Evolutionary conservation across 2,797 vertebrate species (phyloP), one percentile per base, ranked within the genome.

Genomic region (Lycodopsis pacificus): DNA sequence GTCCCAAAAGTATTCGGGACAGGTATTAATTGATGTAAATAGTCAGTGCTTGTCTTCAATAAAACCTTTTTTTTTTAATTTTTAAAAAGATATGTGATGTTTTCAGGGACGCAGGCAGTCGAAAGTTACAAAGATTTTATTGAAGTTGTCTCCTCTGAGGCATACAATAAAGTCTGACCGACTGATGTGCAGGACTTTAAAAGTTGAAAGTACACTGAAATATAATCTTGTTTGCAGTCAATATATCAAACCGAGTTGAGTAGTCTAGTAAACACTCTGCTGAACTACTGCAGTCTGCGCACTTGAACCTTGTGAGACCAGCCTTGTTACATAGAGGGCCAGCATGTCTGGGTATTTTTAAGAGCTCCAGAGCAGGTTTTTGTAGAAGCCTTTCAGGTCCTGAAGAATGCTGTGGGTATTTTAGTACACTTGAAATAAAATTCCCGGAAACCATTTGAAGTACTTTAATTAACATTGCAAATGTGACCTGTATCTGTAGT

Each of bases 401-500:
- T 34, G 30, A 4, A 42, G 11, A 42, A 42, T 42, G 19, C 13
- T 10, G 22, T 48, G 46, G 5, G 8, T 19, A 20, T 32, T 48
- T 32, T 65, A 30, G 62, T 4, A 22, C 22, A 44, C 7, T 64
- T 36, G 1, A 30, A 32, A 32, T 32, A 32, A 32, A 32, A 32
- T 7, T 20, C 8, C 3, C 0, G 9, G 25, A 40, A 62, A 14
- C 5, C 1, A 9, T 20, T 48, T 48, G 0, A 48, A 53, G 48
- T 49, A 25, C 12, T 49, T 49, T 58, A 1, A 48, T 65, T 66
- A 53, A 13, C 19, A 34, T 1, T 38, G 42, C 44, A 64, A 25
- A 46, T 22, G 2, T 42, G 62, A 19, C 11, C 25, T 72, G 44
- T 73, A 38, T 79, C 59, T 86, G 65, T 67, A 67, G 57, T 58